Evolutionary conservation across 2,797 vertebrate species (phyloP).

Genomic region (Danio jaintianensis): DNA sequence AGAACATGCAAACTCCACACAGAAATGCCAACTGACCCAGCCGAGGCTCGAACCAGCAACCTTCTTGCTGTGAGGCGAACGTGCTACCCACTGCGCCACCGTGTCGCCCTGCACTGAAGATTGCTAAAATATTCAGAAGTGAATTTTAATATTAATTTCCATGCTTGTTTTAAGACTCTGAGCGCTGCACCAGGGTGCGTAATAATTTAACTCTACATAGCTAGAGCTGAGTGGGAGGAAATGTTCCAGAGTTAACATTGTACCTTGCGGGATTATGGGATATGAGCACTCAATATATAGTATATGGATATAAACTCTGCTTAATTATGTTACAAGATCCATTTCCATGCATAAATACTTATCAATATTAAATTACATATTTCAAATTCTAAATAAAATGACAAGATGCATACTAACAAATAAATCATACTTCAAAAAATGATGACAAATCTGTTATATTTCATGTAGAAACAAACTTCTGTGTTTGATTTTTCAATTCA

Average conservation of each 20-base stretch:
- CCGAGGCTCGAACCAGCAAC: no score
- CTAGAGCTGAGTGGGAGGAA: background rate
- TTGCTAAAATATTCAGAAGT: conserved; percentile 40
- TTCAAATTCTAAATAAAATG: background rate
- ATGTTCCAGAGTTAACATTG: background rate
- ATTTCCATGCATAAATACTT: background rate
- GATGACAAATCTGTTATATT: no score
- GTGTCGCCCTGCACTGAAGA: conserved; percentile 22
- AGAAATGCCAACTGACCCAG: no score
- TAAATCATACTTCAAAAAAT: background rate
- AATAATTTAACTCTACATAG: conserved; percentile 18
- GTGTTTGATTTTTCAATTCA: no score
- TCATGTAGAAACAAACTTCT: no score
- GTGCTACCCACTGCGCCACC: no score
- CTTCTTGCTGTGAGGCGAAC: no score
- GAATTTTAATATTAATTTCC: conserved; percentile 43
- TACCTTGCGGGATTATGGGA: background rate
- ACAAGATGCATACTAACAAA: background rate
- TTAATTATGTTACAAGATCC: conserved; percentile 4
- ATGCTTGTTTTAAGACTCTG: conserved; percentile 45
- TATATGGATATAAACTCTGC: background rate
- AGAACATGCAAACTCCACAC: no score
- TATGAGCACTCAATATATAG: background rate
- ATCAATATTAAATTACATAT: conserved; percentile 11
- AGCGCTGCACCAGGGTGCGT: background rate